Conservation (phyloP, 2,113 vertebrate genomes). For the Gopherus evgoodei region DNA sequence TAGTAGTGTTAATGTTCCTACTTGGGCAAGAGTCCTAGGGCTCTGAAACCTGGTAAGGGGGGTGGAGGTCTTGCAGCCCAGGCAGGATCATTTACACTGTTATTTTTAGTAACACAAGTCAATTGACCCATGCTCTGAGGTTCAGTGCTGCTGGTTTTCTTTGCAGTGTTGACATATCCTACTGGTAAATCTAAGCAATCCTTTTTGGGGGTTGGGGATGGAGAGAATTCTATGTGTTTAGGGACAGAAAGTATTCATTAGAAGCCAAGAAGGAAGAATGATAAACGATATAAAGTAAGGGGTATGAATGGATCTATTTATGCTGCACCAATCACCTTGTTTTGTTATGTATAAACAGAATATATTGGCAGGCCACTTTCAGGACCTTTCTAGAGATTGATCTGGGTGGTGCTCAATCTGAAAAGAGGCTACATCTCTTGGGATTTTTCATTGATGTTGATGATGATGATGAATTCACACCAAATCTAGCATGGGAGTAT, state of each 20-base stretch:
- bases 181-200: not conserved
- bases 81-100: not conserved
- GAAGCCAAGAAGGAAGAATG: not conserved
- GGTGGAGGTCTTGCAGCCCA: not conserved
- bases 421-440: too few species aligned
- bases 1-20: not conserved
- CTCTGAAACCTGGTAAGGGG: not conserved
- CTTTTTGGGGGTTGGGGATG: not conserved
- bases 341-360: too few species aligned
- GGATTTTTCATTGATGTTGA: too few species aligned
- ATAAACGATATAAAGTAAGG: not conserved
- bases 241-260: not conserved
- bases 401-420: too few species aligned
- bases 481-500: not conserved
- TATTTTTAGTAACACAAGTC: not conserved
- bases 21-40: fast-evolving
- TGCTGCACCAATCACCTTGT: not conserved
- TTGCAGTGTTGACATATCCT: not conserved
- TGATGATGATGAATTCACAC: too few species aligned
- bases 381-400: too few species aligned
- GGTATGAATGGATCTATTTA: not conserved
- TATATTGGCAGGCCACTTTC: too few species aligned
- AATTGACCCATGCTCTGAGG: not conserved
- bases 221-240: not conserved
- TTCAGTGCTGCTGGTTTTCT: not conserved